These are phyloP conservation scores for Cyaniris semiargus DNA, from an alignment of 2,888 invertebrate species.

Conservation along the genomic window DNA sequence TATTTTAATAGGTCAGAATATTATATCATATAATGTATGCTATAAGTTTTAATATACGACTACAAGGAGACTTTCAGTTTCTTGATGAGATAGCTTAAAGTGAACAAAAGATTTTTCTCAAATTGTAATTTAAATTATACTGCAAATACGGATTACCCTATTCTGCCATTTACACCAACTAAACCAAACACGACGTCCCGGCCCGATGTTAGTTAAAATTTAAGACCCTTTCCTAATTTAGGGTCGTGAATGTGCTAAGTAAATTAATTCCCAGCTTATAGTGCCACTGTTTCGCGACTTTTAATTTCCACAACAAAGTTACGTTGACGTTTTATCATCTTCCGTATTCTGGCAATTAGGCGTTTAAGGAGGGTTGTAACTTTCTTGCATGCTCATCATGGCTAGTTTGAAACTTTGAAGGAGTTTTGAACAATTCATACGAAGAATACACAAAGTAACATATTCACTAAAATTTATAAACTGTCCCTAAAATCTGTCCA, in stretches of 20 bases:
- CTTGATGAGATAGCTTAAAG: too few relatives aligned
- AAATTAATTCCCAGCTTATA: constrained; percentile 16
- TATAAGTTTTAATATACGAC: too few relatives aligned
- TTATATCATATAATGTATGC: too few relatives aligned
- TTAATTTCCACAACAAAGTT: constrained; percentile 9
- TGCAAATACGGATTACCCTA: not conserved
- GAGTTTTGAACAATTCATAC: too few relatives aligned
- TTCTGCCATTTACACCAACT: constrained; percentile 9
- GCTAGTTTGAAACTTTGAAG: too few relatives aligned
- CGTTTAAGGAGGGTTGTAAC: not conserved
- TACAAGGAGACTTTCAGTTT: too few relatives aligned
- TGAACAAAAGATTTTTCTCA: not conserved
- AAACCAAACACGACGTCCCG: constrained; percentile 4
- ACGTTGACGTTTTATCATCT: not conserved
- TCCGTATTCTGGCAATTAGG: not conserved
- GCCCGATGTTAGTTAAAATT: constrained; percentile 15
- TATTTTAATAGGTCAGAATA: too few relatives aligned
- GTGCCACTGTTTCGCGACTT: constrained; percentile 15
- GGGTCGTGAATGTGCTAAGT: constrained; percentile 6
- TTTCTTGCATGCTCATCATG: not conserved
- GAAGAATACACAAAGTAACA: too few relatives aligned
- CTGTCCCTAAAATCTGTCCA: too few relatives aligned
- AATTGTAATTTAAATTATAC: constrained; percentile 3
- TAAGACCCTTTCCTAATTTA: constrained; percentile 22
- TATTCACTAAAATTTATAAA: too few relatives aligned